phyloP scores from a whole-genome alignment of 2,888 invertebrate genomes.

The Tetranychus truncatus region DNA sequence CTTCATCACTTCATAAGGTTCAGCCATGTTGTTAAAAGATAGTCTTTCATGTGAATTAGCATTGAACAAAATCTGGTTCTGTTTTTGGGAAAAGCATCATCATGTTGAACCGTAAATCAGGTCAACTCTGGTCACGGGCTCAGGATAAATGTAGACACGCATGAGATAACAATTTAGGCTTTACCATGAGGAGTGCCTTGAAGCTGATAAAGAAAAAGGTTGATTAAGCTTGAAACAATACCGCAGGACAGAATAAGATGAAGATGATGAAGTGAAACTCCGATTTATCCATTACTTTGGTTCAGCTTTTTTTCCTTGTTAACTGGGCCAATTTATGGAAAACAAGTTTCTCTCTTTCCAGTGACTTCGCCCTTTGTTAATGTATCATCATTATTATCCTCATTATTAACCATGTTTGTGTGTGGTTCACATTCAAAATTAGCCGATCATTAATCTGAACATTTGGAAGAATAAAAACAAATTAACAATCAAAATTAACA shows the following conservation, averaged over 20 bases:
- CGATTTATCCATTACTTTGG: neutral
- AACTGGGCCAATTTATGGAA: neutral
- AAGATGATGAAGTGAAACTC: neutral
- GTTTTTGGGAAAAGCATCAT: neutral
- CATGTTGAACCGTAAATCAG: neutral
- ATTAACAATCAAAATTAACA: neutral
- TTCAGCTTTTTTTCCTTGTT: neutral
- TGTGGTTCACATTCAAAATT: neutral
- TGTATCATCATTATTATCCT: neutral
- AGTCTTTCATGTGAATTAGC: neutral
- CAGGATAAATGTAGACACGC: neutral
- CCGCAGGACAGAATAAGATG: neutral
- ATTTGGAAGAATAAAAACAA: no score
- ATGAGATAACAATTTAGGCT: neutral
- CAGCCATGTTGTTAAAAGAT: neutral
- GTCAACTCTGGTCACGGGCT: neutral
- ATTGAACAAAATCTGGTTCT: neutral
- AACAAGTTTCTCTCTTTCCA: neutral
- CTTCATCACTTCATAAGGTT: neutral
- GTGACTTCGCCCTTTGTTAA: neutral
- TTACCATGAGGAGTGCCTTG: neutral
- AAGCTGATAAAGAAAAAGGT: neutral
- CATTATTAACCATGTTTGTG: neutral
- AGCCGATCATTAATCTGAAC: no score
- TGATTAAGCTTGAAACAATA: neutral